phyloP scores from a whole-genome alignment of 2,797 vertebrate species.

The Enteromius afrohamiltoni region DNA sequence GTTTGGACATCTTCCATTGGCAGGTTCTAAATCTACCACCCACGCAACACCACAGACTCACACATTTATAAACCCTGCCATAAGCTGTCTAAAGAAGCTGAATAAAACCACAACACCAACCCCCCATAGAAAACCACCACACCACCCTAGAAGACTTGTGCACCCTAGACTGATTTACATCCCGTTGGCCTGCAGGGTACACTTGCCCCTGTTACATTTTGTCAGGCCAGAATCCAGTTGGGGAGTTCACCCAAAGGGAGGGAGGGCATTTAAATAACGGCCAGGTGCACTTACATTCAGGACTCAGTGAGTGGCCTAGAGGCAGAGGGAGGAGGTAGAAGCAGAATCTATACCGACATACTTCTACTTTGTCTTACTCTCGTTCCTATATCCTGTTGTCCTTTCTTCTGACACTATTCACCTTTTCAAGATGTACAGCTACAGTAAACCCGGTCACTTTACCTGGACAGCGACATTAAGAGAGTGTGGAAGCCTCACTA shows the following conservation, averaged over 20 bases:
- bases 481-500: slow-evolving; percentile 15
- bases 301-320: neutral
- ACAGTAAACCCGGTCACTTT: slow-evolving; percentile 49
- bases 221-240: slow-evolving; percentile 48
- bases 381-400: neutral
- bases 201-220: slow-evolving; percentile 35
- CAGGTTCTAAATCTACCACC: neutral
- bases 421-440: slow-evolving; percentile 45
- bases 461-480: slow-evolving; percentile 57
- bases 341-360: neutral
- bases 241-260: slow-evolving; percentile 42
- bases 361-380: neutral
- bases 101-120: slow-evolving; percentile 25
- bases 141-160: slow-evolving; percentile 27
- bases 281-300: slow-evolving; percentile 45
- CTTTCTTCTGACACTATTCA: neutral
- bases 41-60: slow-evolving; percentile 3
- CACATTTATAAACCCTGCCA: slow-evolving; percentile 15
- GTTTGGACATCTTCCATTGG: slow-evolving; percentile 42
- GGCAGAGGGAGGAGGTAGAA: slow-evolving; percentile 32
- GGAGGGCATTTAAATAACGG: slow-evolving; percentile 43
- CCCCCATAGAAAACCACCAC: neutral
- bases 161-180: slow-evolving; percentile 55
- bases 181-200: slow-evolving; percentile 1
- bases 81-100: slow-evolving; percentile 3